phyloP scores from a whole-genome alignment of 2,113 vertebrate species.

The Oplegnathus fasciatus region DNA sequence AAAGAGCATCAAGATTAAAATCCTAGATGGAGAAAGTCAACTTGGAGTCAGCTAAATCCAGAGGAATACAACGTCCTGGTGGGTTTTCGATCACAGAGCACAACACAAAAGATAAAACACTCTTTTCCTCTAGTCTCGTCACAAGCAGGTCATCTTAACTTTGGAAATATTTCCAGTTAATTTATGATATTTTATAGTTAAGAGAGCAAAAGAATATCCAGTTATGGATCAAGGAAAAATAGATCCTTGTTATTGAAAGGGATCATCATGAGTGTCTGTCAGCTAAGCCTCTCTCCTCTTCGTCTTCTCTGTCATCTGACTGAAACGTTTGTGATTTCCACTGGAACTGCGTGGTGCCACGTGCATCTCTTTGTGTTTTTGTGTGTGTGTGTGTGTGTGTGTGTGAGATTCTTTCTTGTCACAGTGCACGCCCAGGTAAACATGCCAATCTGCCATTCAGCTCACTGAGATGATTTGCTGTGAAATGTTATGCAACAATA shows the following conservation, averaged over 20 bases:
- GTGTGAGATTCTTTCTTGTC: slow-evolving; percentile 3
- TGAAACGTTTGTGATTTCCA: slow-evolving; percentile 17
- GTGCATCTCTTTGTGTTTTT: slow-evolving; percentile 22
- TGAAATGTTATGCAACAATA: slow-evolving; percentile 64
- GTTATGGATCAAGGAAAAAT: not conserved
- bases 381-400: slow-evolving; percentile 28
- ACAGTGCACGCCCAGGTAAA: slow-evolving; percentile 7
- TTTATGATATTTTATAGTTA: not conserved
- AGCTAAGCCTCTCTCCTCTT: slow-evolving; percentile 4
- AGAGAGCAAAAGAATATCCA: not conserved
- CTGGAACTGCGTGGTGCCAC: not conserved
- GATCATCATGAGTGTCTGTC: not conserved
- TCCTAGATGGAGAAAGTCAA: slow-evolving; percentile 2
- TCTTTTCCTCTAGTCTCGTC: not conserved
- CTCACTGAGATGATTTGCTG: slow-evolving; percentile 17
- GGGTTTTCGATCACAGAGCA: not conserved
- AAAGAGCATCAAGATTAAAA: not conserved
- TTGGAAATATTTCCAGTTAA: not conserved
- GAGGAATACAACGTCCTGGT: not conserved
- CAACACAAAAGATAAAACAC: not conserved
- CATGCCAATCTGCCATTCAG: slow-evolving; percentile 26
- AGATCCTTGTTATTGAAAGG: not conserved
- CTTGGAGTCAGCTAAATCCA: slow-evolving; percentile 33
- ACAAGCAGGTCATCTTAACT: not conserved
- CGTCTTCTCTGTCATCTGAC: slow-evolving; percentile 31